Evolutionary conservation across 1,140 invertebrate species (phyloP).

Genomic region (Eupeodes corollae): DNA sequence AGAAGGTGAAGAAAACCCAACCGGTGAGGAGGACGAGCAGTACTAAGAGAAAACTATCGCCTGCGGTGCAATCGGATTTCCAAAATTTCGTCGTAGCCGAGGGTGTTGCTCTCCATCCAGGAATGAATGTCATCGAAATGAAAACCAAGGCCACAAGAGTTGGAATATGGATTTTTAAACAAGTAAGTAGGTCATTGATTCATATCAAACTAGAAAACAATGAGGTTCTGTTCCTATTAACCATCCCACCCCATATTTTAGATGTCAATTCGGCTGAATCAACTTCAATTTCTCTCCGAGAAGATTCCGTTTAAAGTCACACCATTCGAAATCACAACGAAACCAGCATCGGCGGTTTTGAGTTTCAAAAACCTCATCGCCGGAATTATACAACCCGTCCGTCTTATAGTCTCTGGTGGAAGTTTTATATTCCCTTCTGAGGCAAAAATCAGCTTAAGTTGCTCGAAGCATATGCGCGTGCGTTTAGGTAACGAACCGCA

Average conservation of each 20-base stretch:
- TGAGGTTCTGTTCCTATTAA: no score
- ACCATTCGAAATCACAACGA: slow-evolving; percentile 40
- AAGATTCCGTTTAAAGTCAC: slow-evolving; percentile 28
- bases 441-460: slow-evolving; percentile 43
- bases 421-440: slow-evolving; percentile 46
- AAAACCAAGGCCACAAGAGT: slow-evolving; percentile 44
- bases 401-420: slow-evolving; percentile 54
- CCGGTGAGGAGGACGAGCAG: slow-evolving; percentile 31
- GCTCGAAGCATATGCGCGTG: slow-evolving; percentile 46
- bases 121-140: slow-evolving; percentile 57
- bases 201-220: no score
- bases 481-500: slow-evolving; percentile 17
- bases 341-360: slow-evolving; percentile 38
- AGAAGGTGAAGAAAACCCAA: slow-evolving; percentile 42
- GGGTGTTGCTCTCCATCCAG: slow-evolving; percentile 49
- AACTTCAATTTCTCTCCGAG: slow-evolving; percentile 52
- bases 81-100: slow-evolving; percentile 44
- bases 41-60: slow-evolving; percentile 42
- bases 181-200: slow-evolving; percentile 13
- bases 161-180: slow-evolving; percentile 33
- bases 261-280: slow-evolving; percentile 32
- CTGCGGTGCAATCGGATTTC: slow-evolving; percentile 51
- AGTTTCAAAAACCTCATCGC: slow-evolving; percentile 50
- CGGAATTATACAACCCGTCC: slow-evolving; percentile 56
- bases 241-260: slow-evolving; percentile 11